Conservation (phyloP, 1,140 invertebrate species). For the Solen grandis region DNA sequence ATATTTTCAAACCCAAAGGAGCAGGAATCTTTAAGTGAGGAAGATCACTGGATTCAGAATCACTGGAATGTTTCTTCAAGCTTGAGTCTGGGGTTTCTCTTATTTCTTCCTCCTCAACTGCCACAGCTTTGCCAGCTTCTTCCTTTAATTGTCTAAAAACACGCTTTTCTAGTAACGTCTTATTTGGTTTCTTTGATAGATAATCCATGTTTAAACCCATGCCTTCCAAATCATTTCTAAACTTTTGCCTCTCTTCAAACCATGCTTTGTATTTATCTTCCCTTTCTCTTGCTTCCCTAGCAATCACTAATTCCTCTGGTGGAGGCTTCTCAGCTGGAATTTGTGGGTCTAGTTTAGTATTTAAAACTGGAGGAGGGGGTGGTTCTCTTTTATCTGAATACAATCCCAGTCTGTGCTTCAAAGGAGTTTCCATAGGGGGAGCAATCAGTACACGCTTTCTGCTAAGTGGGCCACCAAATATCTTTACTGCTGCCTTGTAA, state of each 20-base stretch:
- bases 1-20: constrained; percentile 70
- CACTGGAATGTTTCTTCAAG: too few relatives aligned
- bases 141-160: constrained; percentile 63
- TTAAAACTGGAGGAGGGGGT: constrained; percentile 56
- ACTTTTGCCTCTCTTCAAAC: constrained; percentile 73
- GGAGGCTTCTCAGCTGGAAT: constrained; percentile 40
- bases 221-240: constrained; percentile 72
- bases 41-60: constrained; percentile 47
- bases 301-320: constrained; percentile 58
- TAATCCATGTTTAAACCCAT: constrained; percentile 75
- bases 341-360: constrained; percentile 58
- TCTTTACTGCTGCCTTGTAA: constrained; percentile 77
- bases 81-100: constrained; percentile 28
- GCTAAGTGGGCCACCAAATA: constrained; percentile 76
- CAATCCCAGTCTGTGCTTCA: constrained; percentile 71
- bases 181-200: constrained; percentile 73
- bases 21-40: constrained; percentile 69
- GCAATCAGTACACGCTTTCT: constrained; percentile 73
- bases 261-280: constrained; percentile 71
- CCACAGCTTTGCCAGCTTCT: neutral
- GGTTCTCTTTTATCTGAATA: constrained; percentile 61
- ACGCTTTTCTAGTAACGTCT: constrained; percentile 72
- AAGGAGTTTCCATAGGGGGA: constrained; percentile 74
- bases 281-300: constrained; percentile 62
- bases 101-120: constrained; percentile 31